A percentile compares a stretch with the other conserved stretches of the same genome.
Evolutionary conservation across 2,888 invertebrate species (phyloP).

Genomic region (Sipha maydis): DNA sequence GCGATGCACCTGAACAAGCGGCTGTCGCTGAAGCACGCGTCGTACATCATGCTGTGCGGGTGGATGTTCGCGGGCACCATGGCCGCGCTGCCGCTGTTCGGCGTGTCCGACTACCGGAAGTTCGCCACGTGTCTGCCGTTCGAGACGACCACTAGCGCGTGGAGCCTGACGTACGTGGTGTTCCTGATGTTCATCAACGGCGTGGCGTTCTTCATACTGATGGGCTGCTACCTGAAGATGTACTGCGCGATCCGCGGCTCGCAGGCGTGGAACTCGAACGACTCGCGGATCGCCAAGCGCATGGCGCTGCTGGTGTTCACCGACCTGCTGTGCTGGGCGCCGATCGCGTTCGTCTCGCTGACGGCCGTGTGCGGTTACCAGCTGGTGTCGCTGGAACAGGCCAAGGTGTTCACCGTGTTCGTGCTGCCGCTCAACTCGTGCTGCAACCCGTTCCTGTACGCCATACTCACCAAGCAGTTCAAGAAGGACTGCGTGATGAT

Average conservation of each 20-base stretch:
- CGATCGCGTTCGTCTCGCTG: conserved; percentile 94
- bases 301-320: conserved; percentile 98
- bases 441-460: conserved; percentile 97
- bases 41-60: conserved; percentile 91
- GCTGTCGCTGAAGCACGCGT: conserved; percentile 89
- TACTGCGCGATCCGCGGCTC: conserved; percentile 97
- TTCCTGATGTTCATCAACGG: conserved; percentile 92
- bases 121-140: conserved; percentile 97
- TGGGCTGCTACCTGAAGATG: conserved; percentile 97
- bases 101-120: conserved; percentile 93
- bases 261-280: conserved; percentile 95
- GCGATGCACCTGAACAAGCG: conserved; percentile 94
- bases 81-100: conserved; percentile 88
- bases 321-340: conserved; percentile 97
- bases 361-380: conserved; percentile 93
- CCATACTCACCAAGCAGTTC: conserved; percentile 96
- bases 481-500: conserved; percentile 96
- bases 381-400: conserved; percentile 91
- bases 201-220: conserved; percentile 90
- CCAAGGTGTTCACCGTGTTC: conserved; percentile 92
- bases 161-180: conserved; percentile 88
- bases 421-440: conserved; percentile 95
- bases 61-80: conserved; percentile 90
- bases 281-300: conserved; percentile 93
- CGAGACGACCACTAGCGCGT: conserved; percentile 81